Evolutionary conservation across 2,888 invertebrate genomes (phyloP), one percentile per base, ranked within the genome.

Genomic region (Formica aserva): DNA sequence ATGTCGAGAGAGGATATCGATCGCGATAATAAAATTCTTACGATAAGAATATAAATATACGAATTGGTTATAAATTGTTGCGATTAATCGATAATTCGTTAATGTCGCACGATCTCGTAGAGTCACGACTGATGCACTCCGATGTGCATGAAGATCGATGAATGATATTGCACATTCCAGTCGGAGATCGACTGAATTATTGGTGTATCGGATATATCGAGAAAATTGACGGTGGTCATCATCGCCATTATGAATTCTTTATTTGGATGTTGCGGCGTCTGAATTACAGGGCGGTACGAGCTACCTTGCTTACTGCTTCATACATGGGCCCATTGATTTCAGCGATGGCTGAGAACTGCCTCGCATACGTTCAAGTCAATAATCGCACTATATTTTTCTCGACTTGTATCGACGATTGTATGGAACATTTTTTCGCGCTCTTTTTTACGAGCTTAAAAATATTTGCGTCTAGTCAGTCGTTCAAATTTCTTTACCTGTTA

Each of bases 191-290:
- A 83, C 90, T 91, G 93, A 93, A 92, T 92, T 92, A 93, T 92
- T 92, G 92, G 91, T 91, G 92, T 93, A 94, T 94, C 92, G 90
- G 91, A 92, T 93, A 92, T 93, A 94, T 93, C 91, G 90, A 90
- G 93, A 92, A 94, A 94, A 94, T 94, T 94, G 93, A 91, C 91
- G 92, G 92, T 89, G 94, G 92, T 94, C 94, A 94, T 94, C 94
- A 94, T 94, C 94, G 94, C 94, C 93, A 94, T 94, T 94, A 94
- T 92, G 93, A 93, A 94, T 94, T 94, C 93, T 94, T 94, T 94
- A 94, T 94, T 94, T 94, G 93, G 94, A 92, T 91, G 93, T 90
- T 92, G 93, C 91, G 93, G 93, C 92, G 94, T 89, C 86, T 88
- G 89, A 94, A 94, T 94, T 94, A 94, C 94, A 94, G 94, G 94